Conservation (phyloP, 2,113 vertebrate genomes). For the Sarotherodon lohbergeri region DNA sequence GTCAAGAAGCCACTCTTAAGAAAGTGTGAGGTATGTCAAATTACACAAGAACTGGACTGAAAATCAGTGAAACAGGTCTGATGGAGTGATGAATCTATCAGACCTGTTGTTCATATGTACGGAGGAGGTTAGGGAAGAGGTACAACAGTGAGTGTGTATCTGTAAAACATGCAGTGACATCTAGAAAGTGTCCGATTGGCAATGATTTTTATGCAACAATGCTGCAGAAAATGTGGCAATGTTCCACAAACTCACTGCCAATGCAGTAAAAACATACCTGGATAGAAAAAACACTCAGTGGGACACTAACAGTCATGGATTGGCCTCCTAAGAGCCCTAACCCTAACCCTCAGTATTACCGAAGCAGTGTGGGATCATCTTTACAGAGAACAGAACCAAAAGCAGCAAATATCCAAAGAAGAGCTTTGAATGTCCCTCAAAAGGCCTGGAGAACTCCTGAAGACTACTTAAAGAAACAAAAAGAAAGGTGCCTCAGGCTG, state of each 20-base stretch:
- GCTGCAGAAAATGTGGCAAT: background rate
- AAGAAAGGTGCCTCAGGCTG: background rate
- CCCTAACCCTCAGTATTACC: background rate
- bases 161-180: background rate
- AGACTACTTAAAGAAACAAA: background rate
- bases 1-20: background rate
- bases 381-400: background rate
- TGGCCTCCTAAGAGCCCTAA: background rate
- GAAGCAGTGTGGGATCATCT: background rate
- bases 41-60: background rate
- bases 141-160: background rate
- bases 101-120: background rate
- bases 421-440: background rate
- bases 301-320: background rate
- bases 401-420: background rate
- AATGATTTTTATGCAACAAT: background rate
- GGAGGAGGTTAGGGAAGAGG: background rate
- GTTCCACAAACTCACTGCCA: background rate
- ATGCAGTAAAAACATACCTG: background rate
- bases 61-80: background rate
- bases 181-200: background rate
- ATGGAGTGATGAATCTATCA: background rate
- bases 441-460: background rate
- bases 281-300: background rate
- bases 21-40: background rate